Evolutionary conservation across 1,140 invertebrate species (phyloP).

Genomic region (Leptopilina clavipes): DNA sequence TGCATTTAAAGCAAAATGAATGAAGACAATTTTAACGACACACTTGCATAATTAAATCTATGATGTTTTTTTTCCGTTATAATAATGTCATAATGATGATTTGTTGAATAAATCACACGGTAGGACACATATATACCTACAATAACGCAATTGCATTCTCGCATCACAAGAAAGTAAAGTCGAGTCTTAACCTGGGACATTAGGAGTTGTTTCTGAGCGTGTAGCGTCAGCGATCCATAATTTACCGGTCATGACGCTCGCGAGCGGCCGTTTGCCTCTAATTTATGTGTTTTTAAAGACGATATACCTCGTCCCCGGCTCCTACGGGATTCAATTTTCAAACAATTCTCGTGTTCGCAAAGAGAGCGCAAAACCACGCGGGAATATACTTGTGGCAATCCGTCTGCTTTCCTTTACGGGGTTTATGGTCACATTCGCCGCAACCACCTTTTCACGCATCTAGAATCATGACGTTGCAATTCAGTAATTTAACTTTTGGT

Average conservation of each 20-base stretch:
- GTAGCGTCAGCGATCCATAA: constrained; percentile 70
- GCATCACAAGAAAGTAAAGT: background rate
- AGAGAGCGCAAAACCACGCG: constrained; percentile 52
- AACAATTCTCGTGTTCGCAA: constrained; percentile 53
- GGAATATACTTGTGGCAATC: constrained; percentile 50
- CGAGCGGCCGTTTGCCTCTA: constrained; percentile 69
- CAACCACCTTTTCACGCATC: constrained; percentile 54
- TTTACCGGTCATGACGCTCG: constrained; percentile 69
- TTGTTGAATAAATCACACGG: background rate
- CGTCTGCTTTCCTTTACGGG: constrained; percentile 54
- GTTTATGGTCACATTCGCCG: constrained; percentile 33
- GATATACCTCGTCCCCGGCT: constrained; percentile 52
- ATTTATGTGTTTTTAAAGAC: constrained; percentile 75
- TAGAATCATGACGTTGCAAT: constrained; percentile 51
- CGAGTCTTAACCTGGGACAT: constrained; percentile 25
- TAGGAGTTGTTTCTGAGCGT: constrained; percentile 48
- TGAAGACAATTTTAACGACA: too few species aligned
- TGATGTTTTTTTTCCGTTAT: too few species aligned
- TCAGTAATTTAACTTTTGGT: constrained; percentile 55
- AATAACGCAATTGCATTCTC: constrained; percentile 13
- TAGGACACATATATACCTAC: background rate
- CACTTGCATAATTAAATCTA: too few species aligned
- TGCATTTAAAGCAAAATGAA: too few species aligned
- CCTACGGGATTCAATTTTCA: constrained; percentile 60
- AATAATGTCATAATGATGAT: background rate